Conservation (phyloP, 2,888 invertebrate species). For the Plagodis pulveraria region DNA sequence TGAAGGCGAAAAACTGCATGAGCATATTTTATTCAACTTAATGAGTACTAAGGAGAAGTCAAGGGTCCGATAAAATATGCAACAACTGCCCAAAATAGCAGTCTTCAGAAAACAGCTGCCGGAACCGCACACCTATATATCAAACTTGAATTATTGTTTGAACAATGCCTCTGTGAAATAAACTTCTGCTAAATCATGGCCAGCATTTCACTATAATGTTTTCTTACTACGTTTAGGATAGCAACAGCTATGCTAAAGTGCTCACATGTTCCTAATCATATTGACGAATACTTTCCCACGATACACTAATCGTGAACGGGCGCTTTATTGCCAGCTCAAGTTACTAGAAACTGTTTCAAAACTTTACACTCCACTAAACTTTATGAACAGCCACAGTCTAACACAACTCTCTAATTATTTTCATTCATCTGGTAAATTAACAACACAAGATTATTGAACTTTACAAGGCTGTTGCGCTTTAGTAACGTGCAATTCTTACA, state of each 20-base stretch:
- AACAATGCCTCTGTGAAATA: no score
- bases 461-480: constrained; percentile 2
- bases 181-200: no score
- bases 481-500: neutral
- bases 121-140: no score
- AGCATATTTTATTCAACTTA: no score
- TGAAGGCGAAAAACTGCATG: no score
- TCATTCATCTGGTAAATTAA: constrained; percentile 15
- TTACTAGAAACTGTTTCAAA: constrained; percentile 45
- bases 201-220: no score
- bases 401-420: constrained; percentile 13
- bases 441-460: neutral
- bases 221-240: neutral
- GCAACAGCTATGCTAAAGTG: neutral
- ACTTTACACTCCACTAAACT: constrained; percentile 40
- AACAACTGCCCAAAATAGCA: no score
- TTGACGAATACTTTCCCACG: constrained; percentile 47
- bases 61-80: no score
- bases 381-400: constrained; percentile 44
- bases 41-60: no score
- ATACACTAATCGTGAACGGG: constrained; percentile 45
- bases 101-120: no score
- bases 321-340: constrained; percentile 45
- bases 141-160: no score
- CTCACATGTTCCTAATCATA: constrained; percentile 1